A percentile compares a stretch with the other conserved stretches of the same genome.
These are phyloP conservation scores for Cantharis nigra DNA, from an alignment of 2,888 invertebrate genomes.

Conservation along the genomic window DNA sequence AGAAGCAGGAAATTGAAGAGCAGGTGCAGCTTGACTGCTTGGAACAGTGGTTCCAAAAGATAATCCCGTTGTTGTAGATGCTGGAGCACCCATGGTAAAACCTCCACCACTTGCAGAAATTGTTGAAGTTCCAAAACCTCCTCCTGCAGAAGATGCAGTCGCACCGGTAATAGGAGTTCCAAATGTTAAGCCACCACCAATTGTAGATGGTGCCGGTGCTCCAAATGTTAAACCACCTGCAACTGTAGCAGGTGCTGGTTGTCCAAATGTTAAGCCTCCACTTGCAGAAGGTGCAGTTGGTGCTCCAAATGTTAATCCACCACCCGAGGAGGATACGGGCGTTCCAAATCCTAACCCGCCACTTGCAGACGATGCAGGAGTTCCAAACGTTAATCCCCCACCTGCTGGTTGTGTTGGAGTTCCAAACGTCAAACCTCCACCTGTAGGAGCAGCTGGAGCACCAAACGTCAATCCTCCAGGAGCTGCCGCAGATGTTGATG, in stretches of 20 bases:
- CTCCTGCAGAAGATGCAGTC: conserved; percentile 5
- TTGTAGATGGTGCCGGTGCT: not conserved
- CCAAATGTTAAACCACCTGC: not conserved
- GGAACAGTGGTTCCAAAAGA: not conserved
- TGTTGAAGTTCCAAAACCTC: conserved; percentile 23
- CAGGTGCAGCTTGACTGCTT: not conserved
- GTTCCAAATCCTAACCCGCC: conserved; percentile 13
- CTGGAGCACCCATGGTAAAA: conserved; percentile 18
- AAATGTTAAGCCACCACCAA: not conserved
- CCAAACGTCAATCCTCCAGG: conserved; percentile 30
- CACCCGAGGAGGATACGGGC: conserved; percentile 24
- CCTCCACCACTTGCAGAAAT: conserved; percentile 12
- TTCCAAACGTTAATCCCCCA: conserved; percentile 16
- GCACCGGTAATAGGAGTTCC: not conserved
- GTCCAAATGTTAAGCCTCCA: not conserved
- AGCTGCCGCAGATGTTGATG: conserved; percentile 17
- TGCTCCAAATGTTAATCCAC: conserved; percentile 4
- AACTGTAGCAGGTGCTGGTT: not conserved
- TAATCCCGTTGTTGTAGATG: conserved; percentile 24
- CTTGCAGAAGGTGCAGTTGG: not conserved
- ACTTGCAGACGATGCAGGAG: conserved; percentile 16
- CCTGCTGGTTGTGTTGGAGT: conserved; percentile 6
- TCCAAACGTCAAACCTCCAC: conserved; percentile 41
- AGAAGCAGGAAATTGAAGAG: conserved; percentile 33
- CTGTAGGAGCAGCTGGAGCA: conserved; percentile 34